Evolutionary conservation across 1,140 invertebrate genomes (phyloP).

Genomic region (Caenorhabditis tropicalis): DNA sequence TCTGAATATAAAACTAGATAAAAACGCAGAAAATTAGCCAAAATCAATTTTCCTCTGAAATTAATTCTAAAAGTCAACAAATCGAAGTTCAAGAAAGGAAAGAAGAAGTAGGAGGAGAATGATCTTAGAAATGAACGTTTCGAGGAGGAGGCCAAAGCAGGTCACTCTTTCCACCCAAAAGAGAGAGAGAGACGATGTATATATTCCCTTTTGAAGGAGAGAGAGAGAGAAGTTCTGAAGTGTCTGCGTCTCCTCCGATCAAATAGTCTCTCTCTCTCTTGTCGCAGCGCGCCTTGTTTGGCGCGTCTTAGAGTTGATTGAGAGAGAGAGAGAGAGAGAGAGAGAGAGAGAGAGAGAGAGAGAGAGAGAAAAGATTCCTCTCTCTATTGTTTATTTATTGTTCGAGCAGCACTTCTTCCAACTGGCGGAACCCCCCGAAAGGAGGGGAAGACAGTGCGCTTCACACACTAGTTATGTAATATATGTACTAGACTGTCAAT

Average conservation of each 20-base stretch:
- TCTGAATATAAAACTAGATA: too few relatives aligned
- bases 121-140: neutral
- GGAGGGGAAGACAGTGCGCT: neutral
- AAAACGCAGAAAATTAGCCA: too few relatives aligned
- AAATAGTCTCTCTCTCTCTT: neutral
- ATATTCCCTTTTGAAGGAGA: constrained; percentile 9
- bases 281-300: neutral
- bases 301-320: neutral
- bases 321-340: too few relatives aligned
- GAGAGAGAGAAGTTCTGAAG: neutral
- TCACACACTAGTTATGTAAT: neutral
- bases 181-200: too few relatives aligned
- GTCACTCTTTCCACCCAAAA: constrained; percentile 22
- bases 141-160: neutral
- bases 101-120: neutral
- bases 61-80: too few relatives aligned
- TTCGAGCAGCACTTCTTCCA: neutral
- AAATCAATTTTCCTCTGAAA: too few relatives aligned
- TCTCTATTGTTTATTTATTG: constrained; percentile 29
- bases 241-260: constrained; percentile 13
- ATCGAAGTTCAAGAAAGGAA: neutral
- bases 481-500: too few relatives aligned
- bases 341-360: too few relatives aligned
- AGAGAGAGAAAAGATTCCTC: too few relatives aligned
- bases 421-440: neutral